Conservation (phyloP, 1,140 invertebrate species). For the Dendroctonus valens region DNA sequence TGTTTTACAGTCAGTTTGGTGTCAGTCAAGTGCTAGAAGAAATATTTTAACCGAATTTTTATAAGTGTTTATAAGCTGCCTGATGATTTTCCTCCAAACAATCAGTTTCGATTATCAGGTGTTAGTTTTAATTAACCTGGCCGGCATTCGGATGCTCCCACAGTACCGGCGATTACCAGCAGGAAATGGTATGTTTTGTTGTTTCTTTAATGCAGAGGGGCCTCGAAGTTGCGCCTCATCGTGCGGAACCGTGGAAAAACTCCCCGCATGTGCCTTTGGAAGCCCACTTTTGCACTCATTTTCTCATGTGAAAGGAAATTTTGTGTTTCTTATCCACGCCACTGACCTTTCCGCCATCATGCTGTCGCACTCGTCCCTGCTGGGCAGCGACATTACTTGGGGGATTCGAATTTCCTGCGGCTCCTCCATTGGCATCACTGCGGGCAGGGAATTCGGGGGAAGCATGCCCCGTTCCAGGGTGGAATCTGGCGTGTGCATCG, state of each 20-base stretch:
- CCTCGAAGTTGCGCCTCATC: neutral
- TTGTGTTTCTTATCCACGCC: neutral
- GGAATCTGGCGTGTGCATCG: slow-evolving; percentile 48
- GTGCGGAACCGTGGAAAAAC: neutral
- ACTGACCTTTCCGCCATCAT: slow-evolving; percentile 17
- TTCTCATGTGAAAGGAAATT: neutral
- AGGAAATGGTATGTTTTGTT: neutral
- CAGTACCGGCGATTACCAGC: neutral
- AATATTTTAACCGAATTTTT: too few species aligned
- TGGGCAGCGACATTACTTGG: slow-evolving; percentile 33
- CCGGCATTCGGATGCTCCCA: neutral
- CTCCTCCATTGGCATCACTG: slow-evolving; percentile 1
- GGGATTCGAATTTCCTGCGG: neutral
- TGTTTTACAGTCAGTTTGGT: too few species aligned
- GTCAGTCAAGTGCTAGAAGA: too few species aligned
- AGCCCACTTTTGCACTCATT: neutral
- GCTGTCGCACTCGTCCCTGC: slow-evolving; percentile 41
- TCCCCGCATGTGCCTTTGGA: neutral
- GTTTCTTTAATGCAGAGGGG: neutral
- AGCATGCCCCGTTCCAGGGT: slow-evolving; percentile 44
- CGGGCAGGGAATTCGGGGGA: slow-evolving; percentile 35
- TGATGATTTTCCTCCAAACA: too few species aligned
- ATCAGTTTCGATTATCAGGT: too few species aligned
- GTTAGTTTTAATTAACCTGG: too few species aligned
- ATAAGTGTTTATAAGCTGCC: too few species aligned